Percentiles rank a stretch among this genome's conserved stretches.
phyloP scores from a whole-genome alignment of 2,797 vertebrate genomes.

The Heteromormyrus szaboi region DNA sequence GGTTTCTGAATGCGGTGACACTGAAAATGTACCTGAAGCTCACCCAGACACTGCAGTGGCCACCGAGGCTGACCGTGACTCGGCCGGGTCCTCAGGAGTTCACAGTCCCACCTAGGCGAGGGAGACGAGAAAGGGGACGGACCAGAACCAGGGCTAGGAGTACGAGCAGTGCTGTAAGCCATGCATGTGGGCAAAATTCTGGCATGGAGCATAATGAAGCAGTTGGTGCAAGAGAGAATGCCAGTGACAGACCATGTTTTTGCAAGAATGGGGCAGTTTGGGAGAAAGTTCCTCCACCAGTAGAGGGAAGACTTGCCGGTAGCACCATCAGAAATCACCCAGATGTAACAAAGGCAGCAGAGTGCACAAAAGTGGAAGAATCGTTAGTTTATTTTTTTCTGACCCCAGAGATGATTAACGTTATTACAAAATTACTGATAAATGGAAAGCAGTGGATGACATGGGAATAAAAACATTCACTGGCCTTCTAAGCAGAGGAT shows the following conservation, averaged over 20 bases:
- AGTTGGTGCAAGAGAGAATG: neutral
- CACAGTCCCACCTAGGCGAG: neutral
- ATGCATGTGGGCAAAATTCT: neutral
- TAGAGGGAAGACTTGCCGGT: neutral
- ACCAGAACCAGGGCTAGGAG: neutral
- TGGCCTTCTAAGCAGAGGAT: neutral
- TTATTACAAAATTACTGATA: neutral
- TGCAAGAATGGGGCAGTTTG: neutral
- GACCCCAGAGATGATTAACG: neutral
- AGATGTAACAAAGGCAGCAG: neutral
- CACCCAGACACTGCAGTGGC: neutral
- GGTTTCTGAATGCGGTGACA: conserved; percentile 4
- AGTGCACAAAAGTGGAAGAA: neutral
- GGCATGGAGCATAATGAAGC: neutral
- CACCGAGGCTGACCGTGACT: neutral
- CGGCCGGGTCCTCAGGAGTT: neutral
- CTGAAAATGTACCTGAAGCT: neutral
- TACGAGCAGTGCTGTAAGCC: neutral
- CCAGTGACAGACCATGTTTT: neutral
- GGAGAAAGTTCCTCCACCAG: neutral
- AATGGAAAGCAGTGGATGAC: neutral
- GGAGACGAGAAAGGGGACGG: neutral
- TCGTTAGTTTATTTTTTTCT: neutral
- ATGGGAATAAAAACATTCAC: neutral
- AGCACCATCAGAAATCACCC: neutral